Conservation (phyloP, 2,113 vertebrate genomes). For the Varanus komodoensis region DNA sequence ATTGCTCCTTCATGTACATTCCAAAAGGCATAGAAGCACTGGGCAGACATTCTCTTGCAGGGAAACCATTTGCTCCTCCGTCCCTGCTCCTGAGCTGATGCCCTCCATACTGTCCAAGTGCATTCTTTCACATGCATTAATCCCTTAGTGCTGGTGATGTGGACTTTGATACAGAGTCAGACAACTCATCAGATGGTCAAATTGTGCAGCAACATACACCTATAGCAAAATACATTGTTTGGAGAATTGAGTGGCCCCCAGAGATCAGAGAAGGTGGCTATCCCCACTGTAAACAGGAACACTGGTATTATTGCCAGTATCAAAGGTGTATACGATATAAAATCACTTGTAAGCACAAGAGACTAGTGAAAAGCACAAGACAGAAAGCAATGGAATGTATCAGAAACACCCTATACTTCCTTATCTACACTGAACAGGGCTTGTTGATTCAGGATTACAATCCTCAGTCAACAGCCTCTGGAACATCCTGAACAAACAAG, state of each 20-base stretch:
- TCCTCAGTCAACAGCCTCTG: constrained; percentile 26
- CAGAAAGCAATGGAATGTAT: constrained; percentile 21
- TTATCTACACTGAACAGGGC: constrained; percentile 29
- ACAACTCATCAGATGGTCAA: neutral
- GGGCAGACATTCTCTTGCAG: neutral
- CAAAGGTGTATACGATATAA: neutral
- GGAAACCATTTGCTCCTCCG: neutral
- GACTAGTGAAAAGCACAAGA: constrained; percentile 8
- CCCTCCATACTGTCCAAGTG: neutral
- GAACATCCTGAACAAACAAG: constrained; percentile 40
- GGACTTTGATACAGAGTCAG: neutral
- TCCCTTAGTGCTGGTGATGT: neutral
- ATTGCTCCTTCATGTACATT: neutral
- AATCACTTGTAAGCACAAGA: constrained; percentile 22
- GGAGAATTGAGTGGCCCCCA: neutral
- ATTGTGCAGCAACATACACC: neutral
- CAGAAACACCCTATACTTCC: constrained; percentile 2
- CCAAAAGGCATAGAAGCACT: neutral
- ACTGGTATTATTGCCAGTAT: neutral
- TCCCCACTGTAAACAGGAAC: neutral
- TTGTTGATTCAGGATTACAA: constrained; percentile 43
- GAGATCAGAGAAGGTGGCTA: neutral
- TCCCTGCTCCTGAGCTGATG: neutral
- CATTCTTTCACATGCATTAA: neutral
- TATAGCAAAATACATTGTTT: neutral